These are phyloP conservation scores for Laticauda laticaudata DNA, from an alignment of 2,113 vertebrate species.

Conservation along the genomic window DNA sequence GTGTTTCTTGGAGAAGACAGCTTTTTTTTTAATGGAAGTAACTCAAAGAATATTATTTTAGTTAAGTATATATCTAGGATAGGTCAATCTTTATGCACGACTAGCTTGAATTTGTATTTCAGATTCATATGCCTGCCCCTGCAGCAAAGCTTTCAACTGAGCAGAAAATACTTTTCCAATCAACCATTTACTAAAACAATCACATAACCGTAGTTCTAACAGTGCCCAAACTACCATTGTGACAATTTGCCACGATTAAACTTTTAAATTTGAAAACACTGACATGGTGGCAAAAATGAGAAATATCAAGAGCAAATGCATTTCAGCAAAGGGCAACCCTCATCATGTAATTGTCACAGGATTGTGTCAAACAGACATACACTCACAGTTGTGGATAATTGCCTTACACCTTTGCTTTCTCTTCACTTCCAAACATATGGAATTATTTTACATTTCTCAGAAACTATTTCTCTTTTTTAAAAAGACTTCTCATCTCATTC, in stretches of 20 bases:
- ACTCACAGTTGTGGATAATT: conserved; percentile 45
- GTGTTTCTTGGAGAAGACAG: neutral
- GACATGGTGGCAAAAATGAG: conserved; percentile 41
- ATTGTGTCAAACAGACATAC: conserved; percentile 51
- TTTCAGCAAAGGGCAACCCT: conserved; percentile 52
- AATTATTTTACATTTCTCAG: conserved; percentile 44
- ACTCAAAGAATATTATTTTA: conserved; percentile 9
- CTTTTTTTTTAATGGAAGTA: conserved; percentile 8
- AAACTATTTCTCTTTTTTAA: conserved; percentile 7
- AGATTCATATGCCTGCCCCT: conserved; percentile 56
- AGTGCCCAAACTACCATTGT: conserved; percentile 44
- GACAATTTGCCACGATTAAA: conserved; percentile 62
- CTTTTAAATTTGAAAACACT: conserved; percentile 54
- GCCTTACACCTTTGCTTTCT: neutral
- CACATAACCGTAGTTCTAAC: conserved; percentile 48
- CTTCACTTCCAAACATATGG: neutral
- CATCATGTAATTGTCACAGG: conserved; percentile 33
- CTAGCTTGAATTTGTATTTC: conserved; percentile 44
- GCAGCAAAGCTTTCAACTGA: conserved; percentile 64
- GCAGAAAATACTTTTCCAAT: conserved; percentile 69
- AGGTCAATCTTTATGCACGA: conserved; percentile 48
- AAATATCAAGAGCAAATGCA: conserved; percentile 49
- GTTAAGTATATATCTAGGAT: conserved; percentile 28
- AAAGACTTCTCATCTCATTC: conserved; percentile 21
- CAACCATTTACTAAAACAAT: conserved; percentile 68